A percentile compares a stretch with the other conserved stretches of the same genome.
Conservation (phyloP, 2,888 invertebrate genomes). For the Melieria picta region DNA sequence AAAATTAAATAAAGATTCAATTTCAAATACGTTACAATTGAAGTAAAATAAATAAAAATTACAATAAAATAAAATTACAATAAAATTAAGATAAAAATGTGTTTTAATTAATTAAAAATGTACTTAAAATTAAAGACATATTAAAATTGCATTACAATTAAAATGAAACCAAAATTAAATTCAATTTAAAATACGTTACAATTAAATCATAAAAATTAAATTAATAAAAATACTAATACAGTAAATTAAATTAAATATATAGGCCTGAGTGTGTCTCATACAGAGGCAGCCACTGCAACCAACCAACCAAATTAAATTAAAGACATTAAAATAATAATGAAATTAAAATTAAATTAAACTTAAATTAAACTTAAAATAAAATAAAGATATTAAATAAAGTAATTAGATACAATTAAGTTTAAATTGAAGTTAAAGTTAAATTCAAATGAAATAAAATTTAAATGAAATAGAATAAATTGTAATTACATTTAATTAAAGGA, state of each 20-base stretch:
- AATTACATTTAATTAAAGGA: not conserved
- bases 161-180: not conserved
- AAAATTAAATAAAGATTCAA: conserved; percentile 23
- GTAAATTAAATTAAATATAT: conserved; percentile 2
- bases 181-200: not conserved
- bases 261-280: too few species aligned
- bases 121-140: not conserved
- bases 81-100: not conserved
- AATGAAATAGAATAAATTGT: not conserved
- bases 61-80: conserved; percentile 7
- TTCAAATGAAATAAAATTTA: not conserved
- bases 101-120: not conserved
- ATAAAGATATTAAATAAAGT: conserved; percentile 17
- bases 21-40: conserved; percentile 13
- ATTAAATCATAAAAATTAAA: too few species aligned
- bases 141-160: conserved; percentile 1
- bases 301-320: not conserved
- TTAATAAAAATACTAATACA: conserved; percentile 9
- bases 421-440: not conserved
- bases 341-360: too few species aligned
- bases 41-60: conserved; percentile 2
- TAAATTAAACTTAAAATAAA: not conserved
- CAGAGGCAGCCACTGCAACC: too few species aligned
- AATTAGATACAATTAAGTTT: not conserved
- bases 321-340: not conserved